Base-by-base conservation (phyloP, 2,113 vertebrate species). In the Romanogobio albipinnatus region DNA sequence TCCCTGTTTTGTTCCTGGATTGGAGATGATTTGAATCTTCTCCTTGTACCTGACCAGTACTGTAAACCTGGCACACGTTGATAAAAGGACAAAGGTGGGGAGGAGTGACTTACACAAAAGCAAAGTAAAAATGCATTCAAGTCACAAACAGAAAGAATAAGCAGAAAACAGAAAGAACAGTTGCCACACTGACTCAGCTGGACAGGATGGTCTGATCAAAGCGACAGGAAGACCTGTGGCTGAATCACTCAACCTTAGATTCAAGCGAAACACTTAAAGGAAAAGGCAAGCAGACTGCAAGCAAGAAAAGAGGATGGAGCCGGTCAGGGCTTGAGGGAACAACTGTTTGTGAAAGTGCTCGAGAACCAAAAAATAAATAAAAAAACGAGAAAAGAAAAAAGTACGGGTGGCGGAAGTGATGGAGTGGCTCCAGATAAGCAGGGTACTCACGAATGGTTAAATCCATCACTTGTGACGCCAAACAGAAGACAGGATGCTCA, bases 391-490 rank as follows among this genome's bases (percentile, higher is more conserved):
- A 47, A 39, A 22, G 59, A 51, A 62, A 82, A 58, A 87, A 76
- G 84, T 62, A 76, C 71, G 24, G 74, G 29, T 3, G 62, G 84
- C 81, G 86, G 33, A 77, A 82, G 68, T 76, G 51, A 83, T 70
- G 78, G 86, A 62, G 83, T 76, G 83, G 70, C 58, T 71, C 92
- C 95, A 94, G 94, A 95, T 94, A 96, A 95, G 96, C 94, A 95
- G 96, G 93, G 97, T 99, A 99, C 98, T 99, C 98, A 99, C 98
- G 98, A 98, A 99, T 99, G 95, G 98, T 99, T 99, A 99, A 99
- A 99, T 99, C 98, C 98, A 99, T 99, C 97, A 99, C 98, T 98
- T 99, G 98, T 96, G 98, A 99, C 95, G 98, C 98, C 98, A 99
- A 99, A 97, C 98, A 99, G 98, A 99, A 99, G 98, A 99, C 97